A percentile compares a stretch with the other conserved stretches of the same genome.
Evolutionary conservation across 2,113 vertebrate genomes (phyloP).

Genomic region (Anser cygnoides): DNA sequence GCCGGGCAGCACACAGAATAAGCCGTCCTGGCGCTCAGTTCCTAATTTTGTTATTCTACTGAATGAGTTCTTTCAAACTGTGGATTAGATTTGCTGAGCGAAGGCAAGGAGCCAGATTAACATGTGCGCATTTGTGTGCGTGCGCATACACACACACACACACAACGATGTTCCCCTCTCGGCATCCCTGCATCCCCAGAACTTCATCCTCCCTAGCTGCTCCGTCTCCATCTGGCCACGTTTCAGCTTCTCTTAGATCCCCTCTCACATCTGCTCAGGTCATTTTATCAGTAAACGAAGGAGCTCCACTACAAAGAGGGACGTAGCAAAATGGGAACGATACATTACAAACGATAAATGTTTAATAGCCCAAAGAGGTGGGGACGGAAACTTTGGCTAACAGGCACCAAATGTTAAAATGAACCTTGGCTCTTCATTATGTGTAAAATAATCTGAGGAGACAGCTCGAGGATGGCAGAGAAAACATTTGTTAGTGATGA

Average conservation of each 20-base stretch:
- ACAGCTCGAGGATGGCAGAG: conserved; percentile 37
- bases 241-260: not conserved
- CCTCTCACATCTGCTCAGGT: not conserved
- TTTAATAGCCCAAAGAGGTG: conserved; percentile 26
- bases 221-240: not conserved
- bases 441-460: conserved; percentile 16
- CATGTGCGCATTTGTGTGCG: rapidly evolving
- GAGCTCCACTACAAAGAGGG: not conserved
- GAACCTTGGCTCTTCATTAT: conserved; percentile 18
- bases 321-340: not conserved
- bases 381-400: not conserved
- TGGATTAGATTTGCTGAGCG: conserved; percentile 33
- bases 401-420: conserved; percentile 24
- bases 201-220: not conserved
- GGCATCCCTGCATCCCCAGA: not conserved
- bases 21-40: not conserved
- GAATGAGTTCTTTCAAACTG: conserved; percentile 51
- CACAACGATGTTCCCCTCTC: not conserved
- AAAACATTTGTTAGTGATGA: conserved; percentile 53
- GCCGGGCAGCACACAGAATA: not conserved
- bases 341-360: not conserved
- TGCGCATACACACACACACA: rapidly evolving
- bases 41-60: conserved; percentile 48
- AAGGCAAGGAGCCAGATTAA: conserved; percentile 1
- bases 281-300: not conserved